Evolutionary conservation across 2,797 vertebrate genomes (phyloP).

Genomic region (Rhadinocentrus ornatus): DNA sequence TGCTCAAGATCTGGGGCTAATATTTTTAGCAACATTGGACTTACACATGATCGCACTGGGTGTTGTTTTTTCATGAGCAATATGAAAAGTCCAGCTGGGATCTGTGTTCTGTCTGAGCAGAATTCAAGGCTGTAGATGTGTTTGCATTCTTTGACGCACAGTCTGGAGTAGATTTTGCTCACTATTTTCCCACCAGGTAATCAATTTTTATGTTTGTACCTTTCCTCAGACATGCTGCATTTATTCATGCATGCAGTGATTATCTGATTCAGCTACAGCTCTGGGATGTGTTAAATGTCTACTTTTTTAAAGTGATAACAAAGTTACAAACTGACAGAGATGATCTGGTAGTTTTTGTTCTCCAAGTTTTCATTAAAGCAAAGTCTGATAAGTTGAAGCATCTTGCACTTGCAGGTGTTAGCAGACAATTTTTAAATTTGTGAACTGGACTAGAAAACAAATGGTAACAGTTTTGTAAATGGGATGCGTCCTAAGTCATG

Average conservation of each 20-base stretch:
- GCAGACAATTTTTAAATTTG: background rate
- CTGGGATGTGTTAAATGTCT: background rate
- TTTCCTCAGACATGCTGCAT: too few relatives aligned
- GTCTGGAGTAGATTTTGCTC: conserved; percentile 27
- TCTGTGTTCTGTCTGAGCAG: conserved; percentile 65
- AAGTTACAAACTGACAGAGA: background rate
- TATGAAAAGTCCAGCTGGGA: conserved; percentile 47
- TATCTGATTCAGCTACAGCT: background rate
- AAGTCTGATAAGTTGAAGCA: background rate
- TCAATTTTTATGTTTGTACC: background rate
- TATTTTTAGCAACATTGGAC: background rate
- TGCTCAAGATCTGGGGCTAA: background rate
- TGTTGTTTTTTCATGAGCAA: conserved; percentile 64
- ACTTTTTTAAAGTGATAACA: background rate
- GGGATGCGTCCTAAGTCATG: background rate
- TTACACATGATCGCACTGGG: conserved; percentile 50
- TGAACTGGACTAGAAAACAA: background rate
- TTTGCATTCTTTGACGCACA: conserved; percentile 42
- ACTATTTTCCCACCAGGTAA: background rate
- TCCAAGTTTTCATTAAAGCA: too few relatives aligned
- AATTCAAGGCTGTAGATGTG: conserved; percentile 45
- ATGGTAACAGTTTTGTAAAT: background rate
- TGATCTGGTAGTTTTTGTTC: background rate
- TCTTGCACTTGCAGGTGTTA: background rate
- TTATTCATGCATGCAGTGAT: background rate